Conservation (phyloP, 1,140 invertebrate species). For the Himalopsyche phryganea region DNA sequence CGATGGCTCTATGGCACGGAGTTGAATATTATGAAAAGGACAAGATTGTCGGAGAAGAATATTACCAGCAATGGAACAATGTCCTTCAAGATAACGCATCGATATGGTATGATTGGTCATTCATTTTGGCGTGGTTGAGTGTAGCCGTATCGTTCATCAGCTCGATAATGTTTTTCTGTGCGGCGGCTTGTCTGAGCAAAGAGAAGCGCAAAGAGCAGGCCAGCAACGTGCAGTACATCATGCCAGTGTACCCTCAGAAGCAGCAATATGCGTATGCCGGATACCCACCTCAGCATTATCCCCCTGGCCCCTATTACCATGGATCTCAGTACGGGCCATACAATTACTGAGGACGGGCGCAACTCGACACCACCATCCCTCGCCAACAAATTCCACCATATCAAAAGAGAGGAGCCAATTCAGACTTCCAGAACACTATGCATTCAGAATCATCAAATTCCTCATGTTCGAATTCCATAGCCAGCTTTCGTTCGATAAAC, state of each 20-base stretch:
- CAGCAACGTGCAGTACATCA: slow-evolving; percentile 81
- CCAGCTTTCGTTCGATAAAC: slow-evolving; percentile 3
- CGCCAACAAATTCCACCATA: slow-evolving; percentile 21
- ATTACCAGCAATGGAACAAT: slow-evolving; percentile 87
- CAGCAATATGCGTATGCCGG: slow-evolving; percentile 88
- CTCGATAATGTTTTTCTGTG: slow-evolving; percentile 74
- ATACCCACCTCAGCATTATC: slow-evolving; percentile 71
- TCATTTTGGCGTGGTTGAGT: slow-evolving; percentile 78
- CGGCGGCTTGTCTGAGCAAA: slow-evolving; percentile 71
- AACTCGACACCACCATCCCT: slow-evolving; percentile 40
- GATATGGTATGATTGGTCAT: slow-evolving; percentile 78
- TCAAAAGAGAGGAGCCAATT: background rate
- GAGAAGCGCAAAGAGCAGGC: slow-evolving; percentile 66
- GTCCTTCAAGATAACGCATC: slow-evolving; percentile 69
- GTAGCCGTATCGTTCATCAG: slow-evolving; percentile 71
- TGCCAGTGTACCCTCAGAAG: slow-evolving; percentile 93
- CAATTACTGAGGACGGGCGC: slow-evolving; percentile 66
- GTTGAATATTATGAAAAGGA: slow-evolving; percentile 94
- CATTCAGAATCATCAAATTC: slow-evolving; percentile 39
- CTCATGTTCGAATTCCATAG: slow-evolving; percentile 20
- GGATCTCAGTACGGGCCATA: slow-evolving; percentile 91
- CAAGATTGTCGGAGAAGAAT: slow-evolving; percentile 85
- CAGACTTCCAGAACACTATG: background rate
- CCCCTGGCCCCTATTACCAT: slow-evolving; percentile 84
- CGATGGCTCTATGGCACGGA: slow-evolving; percentile 92